These are phyloP conservation scores for Parazoanthus swiftii DNA, from an alignment of 92 coral and sea anemone genomes.

Conservation along the genomic window DNA sequence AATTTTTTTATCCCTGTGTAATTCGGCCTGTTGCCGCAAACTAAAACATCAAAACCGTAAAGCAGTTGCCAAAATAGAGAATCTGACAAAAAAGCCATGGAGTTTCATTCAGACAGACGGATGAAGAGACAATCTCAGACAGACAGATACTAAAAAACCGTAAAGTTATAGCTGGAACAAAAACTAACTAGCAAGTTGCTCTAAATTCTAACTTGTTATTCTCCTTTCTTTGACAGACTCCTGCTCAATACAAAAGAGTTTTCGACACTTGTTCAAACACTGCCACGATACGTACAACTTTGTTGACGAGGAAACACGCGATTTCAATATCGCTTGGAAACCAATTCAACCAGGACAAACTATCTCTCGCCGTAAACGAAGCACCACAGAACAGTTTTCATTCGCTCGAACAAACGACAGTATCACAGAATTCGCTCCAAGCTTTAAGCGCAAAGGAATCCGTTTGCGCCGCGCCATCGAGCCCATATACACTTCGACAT, in stretches of 20 bases:
- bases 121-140: not conserved
- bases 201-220: not conserved
- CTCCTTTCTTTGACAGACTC: slow-evolving; percentile 59
- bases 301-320: slow-evolving; percentile 52
- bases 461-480: slow-evolving; percentile 86
- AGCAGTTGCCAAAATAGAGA: no score
- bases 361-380: slow-evolving; percentile 62
- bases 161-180: not conserved
- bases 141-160: not conserved
- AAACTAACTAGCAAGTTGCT: not conserved
- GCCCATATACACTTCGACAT: slow-evolving; percentile 74
- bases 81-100: no score
- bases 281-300: slow-evolving; percentile 63
- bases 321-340: slow-evolving; percentile 77
- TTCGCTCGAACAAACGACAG: slow-evolving; percentile 35
- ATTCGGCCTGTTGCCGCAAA: no score
- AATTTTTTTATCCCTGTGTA: no score
- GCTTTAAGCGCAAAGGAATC: not conserved
- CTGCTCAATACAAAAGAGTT: slow-evolving; percentile 45
- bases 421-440: slow-evolving; percentile 38
- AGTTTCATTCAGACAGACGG: not conserved
- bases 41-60: no score
- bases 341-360: slow-evolving; percentile 50
- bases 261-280: slow-evolving; percentile 51
- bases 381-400: slow-evolving; percentile 69